phyloP scores from a whole-genome alignment of 2,888 invertebrate genomes.

The Drosophila percnosoma region DNA sequence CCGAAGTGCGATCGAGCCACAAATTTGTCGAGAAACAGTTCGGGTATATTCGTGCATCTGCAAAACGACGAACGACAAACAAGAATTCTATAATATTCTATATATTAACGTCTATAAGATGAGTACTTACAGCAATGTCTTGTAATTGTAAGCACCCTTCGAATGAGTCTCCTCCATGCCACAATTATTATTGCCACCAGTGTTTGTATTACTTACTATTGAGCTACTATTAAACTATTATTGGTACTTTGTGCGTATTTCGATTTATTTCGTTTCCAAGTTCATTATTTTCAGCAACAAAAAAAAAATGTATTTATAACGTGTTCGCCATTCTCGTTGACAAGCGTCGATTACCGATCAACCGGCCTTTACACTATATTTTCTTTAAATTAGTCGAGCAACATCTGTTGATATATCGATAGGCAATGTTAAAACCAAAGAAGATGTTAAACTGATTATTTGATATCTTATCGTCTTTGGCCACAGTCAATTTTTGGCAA shows the following conservation, averaged over 20 bases:
- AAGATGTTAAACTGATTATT: not conserved
- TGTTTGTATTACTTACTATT: not conserved
- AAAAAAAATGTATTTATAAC: not conserved
- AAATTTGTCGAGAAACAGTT: slow-evolving; percentile 87
- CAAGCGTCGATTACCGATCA: not conserved
- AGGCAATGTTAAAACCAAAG: not conserved
- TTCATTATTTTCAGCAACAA: not conserved
- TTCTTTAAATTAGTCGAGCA: not conserved
- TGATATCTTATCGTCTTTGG: not conserved
- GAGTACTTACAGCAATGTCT: slow-evolving; percentile 59
- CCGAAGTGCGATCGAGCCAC: slow-evolving; percentile 89
- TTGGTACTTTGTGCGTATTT: not conserved
- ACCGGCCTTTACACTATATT: not conserved
- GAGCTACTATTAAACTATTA: too few relatives aligned
- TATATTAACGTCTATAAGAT: too few relatives aligned
- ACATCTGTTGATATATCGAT: not conserved
- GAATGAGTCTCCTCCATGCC: slow-evolving; percentile 45
- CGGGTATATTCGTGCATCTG: slow-evolving; percentile 88
- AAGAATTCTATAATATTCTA: too few relatives aligned
- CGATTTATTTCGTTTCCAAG: not conserved
- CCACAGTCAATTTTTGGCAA: not conserved
- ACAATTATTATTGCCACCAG: not conserved
- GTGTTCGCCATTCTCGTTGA: not conserved
- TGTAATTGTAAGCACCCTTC: slow-evolving; percentile 48
- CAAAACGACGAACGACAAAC: not conserved